Evolutionary conservation across 1,140 invertebrate genomes (phyloP), one percentile per base, ranked within the genome.

Genomic region (Drosophila nannoptera): DNA sequence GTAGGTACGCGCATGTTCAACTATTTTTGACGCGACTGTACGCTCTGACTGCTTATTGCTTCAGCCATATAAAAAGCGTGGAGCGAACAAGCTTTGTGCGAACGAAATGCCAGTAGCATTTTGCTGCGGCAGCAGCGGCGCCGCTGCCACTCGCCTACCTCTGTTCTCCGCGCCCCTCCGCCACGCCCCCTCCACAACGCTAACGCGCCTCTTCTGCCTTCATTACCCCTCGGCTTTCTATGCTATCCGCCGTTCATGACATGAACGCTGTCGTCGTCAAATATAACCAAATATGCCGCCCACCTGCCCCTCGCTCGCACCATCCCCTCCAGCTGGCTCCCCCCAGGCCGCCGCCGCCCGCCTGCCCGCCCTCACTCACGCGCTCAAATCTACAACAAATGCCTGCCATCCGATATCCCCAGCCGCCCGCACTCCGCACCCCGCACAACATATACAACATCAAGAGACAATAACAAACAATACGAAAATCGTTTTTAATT

Each of bases 91-190:
- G 78, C 78, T 76, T 70, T 84, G 74, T 77, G 81, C 64, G 73
- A 84, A 84, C 77, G 81, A 84, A 84, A 80, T 84, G 81, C 81
- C 77, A 84, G 81, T 86, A 84, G 81, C 83, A 84, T 77, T 84
- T 81, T 77, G 67, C 77, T 69, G 77, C 77, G 76, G 46, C 55
- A 55, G 54, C 48, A 52, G 45, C 42, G 58, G 53, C 75, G 72
- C 62, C 69, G 71, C 63, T 67, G 61, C 54, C 68, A 62, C 66
- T 59, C 68, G 12, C 45, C 38, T n/a, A 31, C 16, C 43, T 22
- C 43, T 46, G 12, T 9, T 22, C 35, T 22, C 11, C 61, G 33
- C 45, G 0, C 43, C 1, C 31, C 35, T 7, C 29, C 45, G 5
- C 33, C 56, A 7, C 43, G n/a, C 38, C 7, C n/a, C 11, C 32